These are phyloP conservation scores for Diorhabda carinulata DNA, from an alignment of 1,140 invertebrate species.

Conservation along the genomic window DNA sequence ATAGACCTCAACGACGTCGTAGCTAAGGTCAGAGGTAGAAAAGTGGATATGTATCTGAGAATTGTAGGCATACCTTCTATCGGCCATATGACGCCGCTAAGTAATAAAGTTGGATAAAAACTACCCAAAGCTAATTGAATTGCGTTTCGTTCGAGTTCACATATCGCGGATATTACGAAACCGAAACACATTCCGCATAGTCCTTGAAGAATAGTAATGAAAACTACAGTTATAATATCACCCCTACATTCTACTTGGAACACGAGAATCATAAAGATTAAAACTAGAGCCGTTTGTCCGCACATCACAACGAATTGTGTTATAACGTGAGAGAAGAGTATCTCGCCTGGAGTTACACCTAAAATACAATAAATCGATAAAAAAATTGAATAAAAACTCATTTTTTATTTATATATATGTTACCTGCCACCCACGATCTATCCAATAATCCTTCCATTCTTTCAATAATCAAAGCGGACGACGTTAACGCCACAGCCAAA, in stretches of 20 bases:
- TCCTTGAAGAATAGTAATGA: slow-evolving; percentile 81
- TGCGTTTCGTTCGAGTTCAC: slow-evolving; percentile 88
- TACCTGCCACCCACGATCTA: slow-evolving; percentile 72
- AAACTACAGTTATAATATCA: slow-evolving; percentile 76
- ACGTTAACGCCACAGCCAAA: slow-evolving; percentile 87
- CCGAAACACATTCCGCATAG: slow-evolving; percentile 93
- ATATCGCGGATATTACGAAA: slow-evolving; percentile 89
- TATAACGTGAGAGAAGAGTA: slow-evolving; percentile 86
- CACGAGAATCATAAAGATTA: slow-evolving; percentile 86
- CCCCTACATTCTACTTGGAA: slow-evolving; percentile 84
- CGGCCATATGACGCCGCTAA: slow-evolving; percentile 88
- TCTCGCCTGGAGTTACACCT: slow-evolving; percentile 83
- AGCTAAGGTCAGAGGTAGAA: slow-evolving; percentile 85
- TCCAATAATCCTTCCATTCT: slow-evolving; percentile 82
- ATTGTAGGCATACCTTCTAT: slow-evolving; percentile 86
- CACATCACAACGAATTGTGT: slow-evolving; percentile 93
- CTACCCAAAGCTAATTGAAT: slow-evolving; percentile 91
- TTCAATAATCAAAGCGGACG: slow-evolving; percentile 86
- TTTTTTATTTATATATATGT: slow-evolving; percentile 29
- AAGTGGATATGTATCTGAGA: slow-evolving; percentile 75
- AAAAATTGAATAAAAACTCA: background rate
- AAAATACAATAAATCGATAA: slow-evolving; percentile 30
- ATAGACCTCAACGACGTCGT: slow-evolving; percentile 86
- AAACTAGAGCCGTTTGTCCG: slow-evolving; percentile 81
- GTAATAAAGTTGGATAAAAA: slow-evolving; percentile 88